Evolutionary conservation across 1,140 invertebrate genomes (phyloP).

Genomic region (Dendrolimus punctatus): DNA sequence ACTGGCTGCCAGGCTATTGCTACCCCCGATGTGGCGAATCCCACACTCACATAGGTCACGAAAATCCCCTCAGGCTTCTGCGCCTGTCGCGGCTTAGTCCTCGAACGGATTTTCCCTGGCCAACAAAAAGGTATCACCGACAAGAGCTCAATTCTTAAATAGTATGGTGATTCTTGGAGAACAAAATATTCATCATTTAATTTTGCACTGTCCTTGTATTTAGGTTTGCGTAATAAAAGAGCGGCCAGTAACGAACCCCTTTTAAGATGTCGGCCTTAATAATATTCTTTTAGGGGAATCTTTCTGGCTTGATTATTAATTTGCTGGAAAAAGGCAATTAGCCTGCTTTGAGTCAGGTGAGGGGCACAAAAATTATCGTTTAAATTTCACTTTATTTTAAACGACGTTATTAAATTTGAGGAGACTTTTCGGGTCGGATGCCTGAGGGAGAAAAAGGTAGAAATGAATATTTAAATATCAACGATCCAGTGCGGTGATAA

Average conservation of each 20-base stretch:
- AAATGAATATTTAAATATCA: slow-evolving; percentile 27
- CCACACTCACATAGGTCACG: too few relatives aligned
- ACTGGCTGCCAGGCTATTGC: too few relatives aligned
- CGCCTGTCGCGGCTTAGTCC: too few relatives aligned
- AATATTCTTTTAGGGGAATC: slow-evolving; percentile 8
- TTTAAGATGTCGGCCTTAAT: slow-evolving; percentile 3
- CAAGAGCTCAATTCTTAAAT: too few relatives aligned
- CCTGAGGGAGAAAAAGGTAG: slow-evolving; percentile 20
- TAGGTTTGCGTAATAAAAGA: too few relatives aligned
- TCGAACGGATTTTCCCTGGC: too few relatives aligned
- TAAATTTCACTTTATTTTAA: slow-evolving; percentile 24
- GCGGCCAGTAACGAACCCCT: neutral
- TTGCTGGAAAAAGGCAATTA: slow-evolving; percentile 30
- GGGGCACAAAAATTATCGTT: slow-evolving; percentile 29
- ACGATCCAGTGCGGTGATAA: slow-evolving; percentile 13
- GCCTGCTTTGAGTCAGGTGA: slow-evolving; percentile 28
- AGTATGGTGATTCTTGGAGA: neutral
- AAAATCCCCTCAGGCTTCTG: too few relatives aligned
- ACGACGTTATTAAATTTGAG: slow-evolving; percentile 25
- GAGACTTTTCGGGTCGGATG: slow-evolving; percentile 23
- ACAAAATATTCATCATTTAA: slow-evolving; percentile 4
- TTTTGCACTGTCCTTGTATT: too few relatives aligned
- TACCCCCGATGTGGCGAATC: too few relatives aligned
- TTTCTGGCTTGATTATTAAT: slow-evolving; percentile 26
- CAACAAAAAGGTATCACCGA: too few relatives aligned